These are phyloP conservation scores for Cnemophilus loriae DNA, from an alignment of 2,113 vertebrate species.

Conservation along the genomic window DNA sequence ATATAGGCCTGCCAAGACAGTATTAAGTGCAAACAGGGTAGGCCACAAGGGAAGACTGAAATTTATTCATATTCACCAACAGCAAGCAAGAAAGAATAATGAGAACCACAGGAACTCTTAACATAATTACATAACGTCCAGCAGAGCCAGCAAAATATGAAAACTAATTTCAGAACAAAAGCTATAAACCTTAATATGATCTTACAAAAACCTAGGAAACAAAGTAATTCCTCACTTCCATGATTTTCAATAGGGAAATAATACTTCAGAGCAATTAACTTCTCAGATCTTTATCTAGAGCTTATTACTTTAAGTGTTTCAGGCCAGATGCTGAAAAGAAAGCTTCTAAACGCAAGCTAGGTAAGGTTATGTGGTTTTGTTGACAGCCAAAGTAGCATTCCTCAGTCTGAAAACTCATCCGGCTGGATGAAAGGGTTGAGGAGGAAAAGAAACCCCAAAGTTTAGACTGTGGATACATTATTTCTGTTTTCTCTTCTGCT, in stretches of 20 bases:
- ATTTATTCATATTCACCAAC: constrained; percentile 15
- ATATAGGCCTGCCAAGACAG: not conserved
- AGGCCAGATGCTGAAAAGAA: not conserved
- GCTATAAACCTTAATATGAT: constrained; percentile 25
- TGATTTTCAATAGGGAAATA: not conserved
- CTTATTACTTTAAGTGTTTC: not conserved
- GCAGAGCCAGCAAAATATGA: constrained; percentile 35
- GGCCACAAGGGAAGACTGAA: not conserved
- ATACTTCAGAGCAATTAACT: constrained; percentile 2
- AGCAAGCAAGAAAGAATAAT: constrained; percentile 32
- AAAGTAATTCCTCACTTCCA: constrained; percentile 1
- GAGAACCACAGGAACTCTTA: constrained; percentile 39
- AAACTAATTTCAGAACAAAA: constrained; percentile 49
- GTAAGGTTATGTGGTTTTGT: not conserved
- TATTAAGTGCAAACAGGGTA: not conserved
- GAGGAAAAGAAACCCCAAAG: not conserved
- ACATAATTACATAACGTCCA: constrained; percentile 29
- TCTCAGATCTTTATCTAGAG: constrained; percentile 11
- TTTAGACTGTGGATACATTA: not conserved
- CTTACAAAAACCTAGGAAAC: not conserved
- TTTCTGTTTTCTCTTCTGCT: not conserved
- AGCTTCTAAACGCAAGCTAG: not conserved
- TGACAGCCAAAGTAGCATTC: not conserved
- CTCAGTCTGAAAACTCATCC: not conserved
- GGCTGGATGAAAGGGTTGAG: not conserved